phyloP scores from a whole-genome alignment of 2,888 invertebrate genomes.

The Clistopyga incitator region DNA sequence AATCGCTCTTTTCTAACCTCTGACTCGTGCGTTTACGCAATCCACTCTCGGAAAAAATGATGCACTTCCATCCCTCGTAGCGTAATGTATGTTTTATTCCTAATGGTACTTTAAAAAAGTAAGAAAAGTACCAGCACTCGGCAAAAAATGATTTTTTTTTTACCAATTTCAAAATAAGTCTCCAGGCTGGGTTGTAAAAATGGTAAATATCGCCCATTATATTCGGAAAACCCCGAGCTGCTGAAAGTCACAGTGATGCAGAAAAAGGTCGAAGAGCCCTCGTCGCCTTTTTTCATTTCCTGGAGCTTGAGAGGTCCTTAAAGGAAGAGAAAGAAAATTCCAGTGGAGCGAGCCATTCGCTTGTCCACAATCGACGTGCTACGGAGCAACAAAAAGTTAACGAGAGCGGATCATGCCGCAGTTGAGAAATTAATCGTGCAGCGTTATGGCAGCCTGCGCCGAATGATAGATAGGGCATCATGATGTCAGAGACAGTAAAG shows the following conservation, averaged over 20 bases:
- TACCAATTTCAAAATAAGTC: neutral
- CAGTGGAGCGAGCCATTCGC: neutral
- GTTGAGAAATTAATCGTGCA: constrained; percentile 55
- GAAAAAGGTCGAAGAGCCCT: neutral
- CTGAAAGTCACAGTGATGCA: neutral
- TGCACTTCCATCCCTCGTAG: too few species aligned
- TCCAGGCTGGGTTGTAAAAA: neutral
- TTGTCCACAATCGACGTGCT: neutral
- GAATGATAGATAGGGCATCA: constrained; percentile 14
- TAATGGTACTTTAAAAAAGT: neutral
- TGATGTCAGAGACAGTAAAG: neutral
- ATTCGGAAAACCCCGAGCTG: neutral
- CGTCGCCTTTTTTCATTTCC: constrained; percentile 1
- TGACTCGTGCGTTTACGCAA: too few species aligned
- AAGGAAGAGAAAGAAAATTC: constrained; percentile 13
- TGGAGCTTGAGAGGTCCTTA: neutral
- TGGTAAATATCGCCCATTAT: neutral
- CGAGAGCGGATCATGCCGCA: constrained; percentile 23
- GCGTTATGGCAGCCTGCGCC: constrained; percentile 25
- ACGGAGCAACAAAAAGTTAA: constrained; percentile 39
- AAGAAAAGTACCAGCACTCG: neutral
- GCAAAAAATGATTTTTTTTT: neutral
- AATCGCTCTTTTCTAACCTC: too few species aligned
- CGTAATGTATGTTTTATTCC: neutral
- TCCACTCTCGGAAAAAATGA: too few species aligned